Conservation (phyloP, 2,113 vertebrate species). For the Uropsilus gracilis region DNA sequence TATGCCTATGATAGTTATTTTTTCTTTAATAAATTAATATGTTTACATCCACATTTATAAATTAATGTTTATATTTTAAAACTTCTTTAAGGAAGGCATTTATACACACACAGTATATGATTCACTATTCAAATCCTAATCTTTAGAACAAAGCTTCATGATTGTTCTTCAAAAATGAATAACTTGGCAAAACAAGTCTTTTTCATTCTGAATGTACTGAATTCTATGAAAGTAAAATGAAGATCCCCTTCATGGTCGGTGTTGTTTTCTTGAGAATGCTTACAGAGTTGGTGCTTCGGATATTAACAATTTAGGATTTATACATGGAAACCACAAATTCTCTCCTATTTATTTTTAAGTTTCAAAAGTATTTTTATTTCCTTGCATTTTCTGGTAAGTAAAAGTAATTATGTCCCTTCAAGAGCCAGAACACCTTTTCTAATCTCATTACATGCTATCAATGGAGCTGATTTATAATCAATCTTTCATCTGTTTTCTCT, state of each 20-base stretch:
- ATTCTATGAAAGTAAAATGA: not conserved
- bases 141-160: not conserved
- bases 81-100: not conserved
- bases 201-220: not conserved
- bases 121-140: not conserved
- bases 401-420: conserved; percentile 43
- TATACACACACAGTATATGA: not conserved
- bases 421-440: not conserved
- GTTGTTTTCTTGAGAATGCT: conserved; percentile 4
- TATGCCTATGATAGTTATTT: not conserved
- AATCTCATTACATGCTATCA: not conserved
- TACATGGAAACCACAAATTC: not conserved
- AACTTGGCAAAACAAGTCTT: not conserved
- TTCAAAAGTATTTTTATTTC: not conserved
- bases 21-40: not conserved
- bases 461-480: not conserved
- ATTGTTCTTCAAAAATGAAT: not conserved
- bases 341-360: not conserved
- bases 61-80: conserved; percentile 1
- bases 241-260: not conserved
- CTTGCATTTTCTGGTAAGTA: conserved; percentile 42
- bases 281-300: not conserved
- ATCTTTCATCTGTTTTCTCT: not conserved
- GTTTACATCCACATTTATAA: not conserved
- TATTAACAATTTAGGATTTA: not conserved